Evolutionary conservation across 2,888 invertebrate species (phyloP).

Genomic region (Andrena marginata): DNA sequence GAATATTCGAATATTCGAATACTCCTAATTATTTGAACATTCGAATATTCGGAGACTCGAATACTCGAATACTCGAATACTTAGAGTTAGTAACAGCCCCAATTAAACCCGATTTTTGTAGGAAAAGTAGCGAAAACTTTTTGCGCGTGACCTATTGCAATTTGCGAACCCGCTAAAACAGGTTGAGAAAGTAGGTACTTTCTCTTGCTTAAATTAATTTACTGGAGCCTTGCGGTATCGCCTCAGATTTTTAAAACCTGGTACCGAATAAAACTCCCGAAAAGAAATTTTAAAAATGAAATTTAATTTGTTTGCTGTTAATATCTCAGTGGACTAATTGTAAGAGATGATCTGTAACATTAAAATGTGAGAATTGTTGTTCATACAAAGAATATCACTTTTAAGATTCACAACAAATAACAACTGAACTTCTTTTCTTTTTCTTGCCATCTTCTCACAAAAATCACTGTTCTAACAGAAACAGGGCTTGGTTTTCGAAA

Average conservation of each 20-base stretch:
- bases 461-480: no score
- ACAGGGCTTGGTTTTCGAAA: no score
- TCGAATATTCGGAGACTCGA: no score
- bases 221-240: background rate
- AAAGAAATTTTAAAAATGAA: conserved; percentile 36
- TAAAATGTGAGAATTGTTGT: background rate
- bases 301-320: conserved; percentile 14
- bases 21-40: no score
- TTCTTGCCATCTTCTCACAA: no score
- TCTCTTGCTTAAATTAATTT: conserved; percentile 24
- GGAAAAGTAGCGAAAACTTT: conserved; percentile 5
- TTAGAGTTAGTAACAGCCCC: no score
- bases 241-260: conserved; percentile 13
- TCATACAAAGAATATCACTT: no score
- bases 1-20: no score
- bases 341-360: background rate
- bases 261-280: conserved; percentile 8
- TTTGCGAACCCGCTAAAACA: conserved; percentile 6
- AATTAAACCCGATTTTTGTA: conserved; percentile 6
- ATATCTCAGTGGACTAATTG: no score
- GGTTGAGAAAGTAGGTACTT: conserved; percentile 12
- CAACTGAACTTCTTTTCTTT: no score
- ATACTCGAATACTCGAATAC: no score
- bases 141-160: conserved; percentile 5
- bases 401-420: no score